Percentiles rank a stretch among this genome's conserved stretches.
Conservation (phyloP, 2,888 invertebrate species). For the Atethmia centrago region DNA sequence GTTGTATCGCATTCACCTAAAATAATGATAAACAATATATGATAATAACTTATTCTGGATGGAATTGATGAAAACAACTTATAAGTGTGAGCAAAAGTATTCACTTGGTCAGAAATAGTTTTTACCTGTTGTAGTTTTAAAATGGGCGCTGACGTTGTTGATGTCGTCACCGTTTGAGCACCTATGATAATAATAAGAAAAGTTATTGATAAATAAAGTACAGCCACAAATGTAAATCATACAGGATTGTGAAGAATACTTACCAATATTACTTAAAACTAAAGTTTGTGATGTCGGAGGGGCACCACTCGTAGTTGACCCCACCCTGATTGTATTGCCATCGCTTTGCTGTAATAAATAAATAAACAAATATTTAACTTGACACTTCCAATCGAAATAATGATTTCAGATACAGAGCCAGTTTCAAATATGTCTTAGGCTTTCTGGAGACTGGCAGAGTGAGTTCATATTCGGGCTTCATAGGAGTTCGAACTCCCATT, state of each 20-base stretch:
- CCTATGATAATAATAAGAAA: conserved; percentile 69
- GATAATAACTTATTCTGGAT: conserved; percentile 43
- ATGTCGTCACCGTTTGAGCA: conserved; percentile 81
- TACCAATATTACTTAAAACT: conserved; percentile 87
- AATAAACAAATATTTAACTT: neutral
- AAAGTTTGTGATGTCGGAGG: conserved; percentile 84
- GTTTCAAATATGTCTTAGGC: neutral
- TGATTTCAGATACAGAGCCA: neutral
- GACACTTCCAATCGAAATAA: neutral
- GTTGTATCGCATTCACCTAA: conserved; percentile 88
- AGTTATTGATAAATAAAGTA: neutral
- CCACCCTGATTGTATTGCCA: conserved; percentile 81
- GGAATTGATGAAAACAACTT: conserved; percentile 21
- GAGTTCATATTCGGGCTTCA: neutral
- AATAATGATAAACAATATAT: conserved; percentile 71
- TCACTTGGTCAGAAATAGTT: neutral
- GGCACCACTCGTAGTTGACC: conserved; percentile 76
- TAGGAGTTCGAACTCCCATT: neutral
- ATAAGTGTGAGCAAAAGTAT: conserved; percentile 10
- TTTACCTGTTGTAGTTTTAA: conserved; percentile 87
- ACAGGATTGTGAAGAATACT: conserved; percentile 48
- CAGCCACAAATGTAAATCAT: neutral
- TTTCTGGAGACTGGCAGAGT: neutral
- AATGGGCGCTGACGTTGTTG: conserved; percentile 82
- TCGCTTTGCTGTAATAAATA: conserved; percentile 80